Base-by-base conservation (phyloP, 2,888 invertebrate species). In the Rugalucina vietnamica region DNA sequence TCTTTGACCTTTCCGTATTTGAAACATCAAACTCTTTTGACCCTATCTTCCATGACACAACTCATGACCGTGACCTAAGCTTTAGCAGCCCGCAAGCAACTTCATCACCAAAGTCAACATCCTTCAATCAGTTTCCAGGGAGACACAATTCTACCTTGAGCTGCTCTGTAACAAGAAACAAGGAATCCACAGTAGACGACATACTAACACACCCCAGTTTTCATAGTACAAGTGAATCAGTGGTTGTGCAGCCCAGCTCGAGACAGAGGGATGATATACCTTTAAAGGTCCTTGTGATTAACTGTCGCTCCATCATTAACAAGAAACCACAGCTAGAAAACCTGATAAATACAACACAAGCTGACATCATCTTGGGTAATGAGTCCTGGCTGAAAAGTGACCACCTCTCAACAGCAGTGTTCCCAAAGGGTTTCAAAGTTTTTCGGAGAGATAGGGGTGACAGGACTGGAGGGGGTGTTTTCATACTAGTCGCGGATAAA, bases 351-450 rank as follows among this genome's bases (percentile, higher is more conserved):
- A 34, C n/a, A 5, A 69, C 57, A 32, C n/a, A 54, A 70, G 74
- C 80, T 5, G 39, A 79, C n/a, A 79, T 79, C 36, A 32, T 79
- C 3, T 71, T 79, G 21, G 79, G 79, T 3, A 79, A 71, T 27
- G 72, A 79, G 72, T 79, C 65, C 1, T 65, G 65, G 65, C 65
- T 65, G 18, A 65, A 65, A 21, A 65, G 21, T 24, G 2, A 65
- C 4, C 65, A 65, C 21, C 34, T 65, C 1, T 65, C 34, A 34
- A 34, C 65, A 29, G 65, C 12, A 1, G 29, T 65, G 12, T 65
- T 65, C 29, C 65, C 65, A 1, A 34, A 32, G 21, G 65, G 65
- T 29, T 32, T 65, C 34, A 65, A 65, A 18, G 65, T 65, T 1
- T 65, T 34, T 24, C 32, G 65, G 1, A 65, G 34, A 18, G 65